Evolutionary conservation across 2,113 vertebrate species (phyloP).

Genomic region (Jaculus jaculus): DNA sequence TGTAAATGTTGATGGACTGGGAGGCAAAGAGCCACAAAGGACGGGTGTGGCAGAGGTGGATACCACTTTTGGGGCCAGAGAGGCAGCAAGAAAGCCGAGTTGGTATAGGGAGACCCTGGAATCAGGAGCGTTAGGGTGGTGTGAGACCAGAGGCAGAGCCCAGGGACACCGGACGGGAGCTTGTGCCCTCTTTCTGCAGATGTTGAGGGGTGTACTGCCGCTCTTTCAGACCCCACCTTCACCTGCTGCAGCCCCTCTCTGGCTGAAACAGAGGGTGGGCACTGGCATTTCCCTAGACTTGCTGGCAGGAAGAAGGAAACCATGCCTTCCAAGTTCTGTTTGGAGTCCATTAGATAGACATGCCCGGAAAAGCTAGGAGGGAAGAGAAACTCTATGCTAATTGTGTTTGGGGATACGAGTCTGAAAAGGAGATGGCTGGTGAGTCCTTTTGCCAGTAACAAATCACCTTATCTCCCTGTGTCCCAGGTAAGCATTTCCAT

Average conservation of each 20-base stretch:
- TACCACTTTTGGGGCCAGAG: not conserved
- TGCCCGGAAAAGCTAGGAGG: not conserved
- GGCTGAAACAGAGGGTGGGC: not conserved
- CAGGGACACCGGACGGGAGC: not conserved
- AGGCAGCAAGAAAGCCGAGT: not conserved
- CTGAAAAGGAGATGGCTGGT: not conserved
- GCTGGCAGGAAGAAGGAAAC: not conserved
- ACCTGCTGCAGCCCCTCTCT: not conserved
- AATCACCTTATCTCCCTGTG: constrained; percentile 32
- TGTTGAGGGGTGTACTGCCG: accelerated
- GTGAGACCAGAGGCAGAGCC: not conserved
- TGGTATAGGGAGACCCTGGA: not conserved
- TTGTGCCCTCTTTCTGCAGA: not conserved
- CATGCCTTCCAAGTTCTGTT: not conserved
- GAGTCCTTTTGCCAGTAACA: not conserved
- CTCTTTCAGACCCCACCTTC: not conserved
- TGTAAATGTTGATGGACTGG: not conserved
- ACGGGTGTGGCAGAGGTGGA: not conserved
- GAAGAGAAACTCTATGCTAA: not conserved
- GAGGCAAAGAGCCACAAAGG: not conserved
- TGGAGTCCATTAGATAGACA: not conserved
- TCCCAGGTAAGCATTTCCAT: not conserved
- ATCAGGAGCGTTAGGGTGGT: not conserved
- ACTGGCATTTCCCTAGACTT: not conserved
- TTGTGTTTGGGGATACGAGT: not conserved